phyloP scores from a whole-genome alignment of 2,888 invertebrate genomes.

The Alviniconcha strummeri region DNA sequence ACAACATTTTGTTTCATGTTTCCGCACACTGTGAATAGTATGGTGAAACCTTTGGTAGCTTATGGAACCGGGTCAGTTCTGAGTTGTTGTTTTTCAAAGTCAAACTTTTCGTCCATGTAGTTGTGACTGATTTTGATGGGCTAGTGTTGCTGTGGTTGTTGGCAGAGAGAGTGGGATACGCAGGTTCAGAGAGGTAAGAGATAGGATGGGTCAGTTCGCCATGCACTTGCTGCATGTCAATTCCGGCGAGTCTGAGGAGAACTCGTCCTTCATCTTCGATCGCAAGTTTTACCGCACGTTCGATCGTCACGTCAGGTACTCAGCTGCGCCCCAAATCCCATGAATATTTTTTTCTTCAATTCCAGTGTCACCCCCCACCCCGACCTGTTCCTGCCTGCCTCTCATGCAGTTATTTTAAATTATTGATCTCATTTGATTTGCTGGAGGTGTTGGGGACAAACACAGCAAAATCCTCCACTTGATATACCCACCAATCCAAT shows the following conservation, averaged over 20 bases:
- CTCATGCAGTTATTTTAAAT: too few species aligned
- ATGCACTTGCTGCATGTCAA: slow-evolving; percentile 15
- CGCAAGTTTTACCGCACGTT: slow-evolving; percentile 14
- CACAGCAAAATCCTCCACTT: too few species aligned
- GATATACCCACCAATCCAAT: too few species aligned
- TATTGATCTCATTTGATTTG: too few species aligned
- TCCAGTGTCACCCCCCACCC: neutral
- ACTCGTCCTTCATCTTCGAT: neutral
- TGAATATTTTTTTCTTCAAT: neutral
- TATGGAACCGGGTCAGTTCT: too few species aligned
- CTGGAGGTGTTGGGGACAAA: too few species aligned
- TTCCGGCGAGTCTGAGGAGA: neutral
- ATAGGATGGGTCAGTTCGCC: slow-evolving; percentile 23
- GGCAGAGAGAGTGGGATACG: slow-evolving; percentile 13
- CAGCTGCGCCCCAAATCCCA: neutral
- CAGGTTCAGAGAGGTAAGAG: slow-evolving; percentile 25
- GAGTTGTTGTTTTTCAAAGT: too few species aligned
- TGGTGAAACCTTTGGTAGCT: too few species aligned
- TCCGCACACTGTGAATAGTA: too few species aligned
- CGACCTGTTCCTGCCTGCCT: neutral
- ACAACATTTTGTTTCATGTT: too few species aligned
- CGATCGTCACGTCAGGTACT: slow-evolving; percentile 19
- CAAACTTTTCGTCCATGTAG: too few species aligned
- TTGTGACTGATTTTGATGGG: neutral
- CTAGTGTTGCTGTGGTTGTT: slow-evolving; percentile 1